Evolutionary conservation across 2,113 vertebrate species (phyloP).

Genomic region (Aldabrachelys gigantea): DNA sequence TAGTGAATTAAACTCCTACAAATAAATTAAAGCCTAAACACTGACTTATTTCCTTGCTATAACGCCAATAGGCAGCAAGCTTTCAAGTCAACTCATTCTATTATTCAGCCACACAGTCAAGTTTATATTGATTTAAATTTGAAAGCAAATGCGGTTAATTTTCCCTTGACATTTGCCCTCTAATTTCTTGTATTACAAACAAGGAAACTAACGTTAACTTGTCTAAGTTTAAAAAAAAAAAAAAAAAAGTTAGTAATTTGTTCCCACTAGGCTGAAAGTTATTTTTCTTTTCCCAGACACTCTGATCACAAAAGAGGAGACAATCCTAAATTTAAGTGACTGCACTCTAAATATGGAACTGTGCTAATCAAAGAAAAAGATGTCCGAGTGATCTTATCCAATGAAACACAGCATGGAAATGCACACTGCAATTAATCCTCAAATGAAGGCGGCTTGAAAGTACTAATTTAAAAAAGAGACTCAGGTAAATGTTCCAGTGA

Average conservation of each 20-base stretch:
- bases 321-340: neutral
- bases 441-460: neutral
- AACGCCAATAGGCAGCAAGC: neutral
- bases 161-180: neutral
- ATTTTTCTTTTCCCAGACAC: neutral
- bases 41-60: neutral
- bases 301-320: neutral
- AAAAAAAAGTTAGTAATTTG: neutral
- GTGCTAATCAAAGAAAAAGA: neutral
- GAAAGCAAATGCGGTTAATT: neutral
- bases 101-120: neutral
- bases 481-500: rapidly evolving
- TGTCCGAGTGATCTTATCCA: neutral
- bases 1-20: neutral
- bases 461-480: neutral
- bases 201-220: neutral
- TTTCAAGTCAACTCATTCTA: neutral
- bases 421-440: neutral
- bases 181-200: neutral
- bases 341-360: neutral
- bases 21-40: neutral
- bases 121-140: neutral
- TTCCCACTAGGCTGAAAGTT: neutral
- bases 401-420: neutral
- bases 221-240: neutral